phyloP scores from a whole-genome alignment of 1,140 invertebrate species.

The Popillia japonica region DNA sequence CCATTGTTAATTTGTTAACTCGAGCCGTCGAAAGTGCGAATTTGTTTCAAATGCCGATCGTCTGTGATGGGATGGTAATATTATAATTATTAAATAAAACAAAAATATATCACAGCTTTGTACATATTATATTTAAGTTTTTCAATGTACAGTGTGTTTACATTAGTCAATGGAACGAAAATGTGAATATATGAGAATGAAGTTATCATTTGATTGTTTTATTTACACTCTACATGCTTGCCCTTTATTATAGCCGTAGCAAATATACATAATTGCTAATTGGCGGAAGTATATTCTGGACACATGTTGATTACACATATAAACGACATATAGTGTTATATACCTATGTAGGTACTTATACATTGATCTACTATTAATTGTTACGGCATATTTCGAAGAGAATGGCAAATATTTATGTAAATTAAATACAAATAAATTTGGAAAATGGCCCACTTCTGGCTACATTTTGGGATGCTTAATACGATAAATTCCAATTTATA shows the following conservation, averaged over 20 bases:
- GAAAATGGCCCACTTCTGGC: too few relatives aligned
- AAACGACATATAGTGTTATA: too few relatives aligned
- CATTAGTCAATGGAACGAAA: constrained; percentile 61
- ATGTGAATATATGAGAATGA: constrained; percentile 62
- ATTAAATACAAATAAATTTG: too few relatives aligned
- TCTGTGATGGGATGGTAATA: constrained; percentile 41
- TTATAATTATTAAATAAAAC: constrained; percentile 37
- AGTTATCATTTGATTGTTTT: constrained; percentile 48
- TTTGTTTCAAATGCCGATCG: constrained; percentile 39
- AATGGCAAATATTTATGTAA: too few relatives aligned
- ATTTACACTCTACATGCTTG: not conserved
- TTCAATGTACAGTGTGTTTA: constrained; percentile 61
- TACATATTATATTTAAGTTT: constrained; percentile 57
- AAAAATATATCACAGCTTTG: constrained; percentile 52
- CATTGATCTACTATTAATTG: too few relatives aligned
- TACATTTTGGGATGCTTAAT: too few relatives aligned
- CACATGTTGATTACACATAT: not conserved
- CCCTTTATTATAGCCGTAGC: not conserved
- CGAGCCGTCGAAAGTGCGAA: constrained; percentile 32
- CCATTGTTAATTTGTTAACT: constrained; percentile 44
- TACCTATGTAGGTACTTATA: too few relatives aligned
- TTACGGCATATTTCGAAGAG: too few relatives aligned
- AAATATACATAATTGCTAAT: not conserved
- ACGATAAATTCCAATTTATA: too few relatives aligned
- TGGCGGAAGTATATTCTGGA: not conserved